Conservation (phyloP, 2,113 vertebrate species). For the Perca flavescens region DNA sequence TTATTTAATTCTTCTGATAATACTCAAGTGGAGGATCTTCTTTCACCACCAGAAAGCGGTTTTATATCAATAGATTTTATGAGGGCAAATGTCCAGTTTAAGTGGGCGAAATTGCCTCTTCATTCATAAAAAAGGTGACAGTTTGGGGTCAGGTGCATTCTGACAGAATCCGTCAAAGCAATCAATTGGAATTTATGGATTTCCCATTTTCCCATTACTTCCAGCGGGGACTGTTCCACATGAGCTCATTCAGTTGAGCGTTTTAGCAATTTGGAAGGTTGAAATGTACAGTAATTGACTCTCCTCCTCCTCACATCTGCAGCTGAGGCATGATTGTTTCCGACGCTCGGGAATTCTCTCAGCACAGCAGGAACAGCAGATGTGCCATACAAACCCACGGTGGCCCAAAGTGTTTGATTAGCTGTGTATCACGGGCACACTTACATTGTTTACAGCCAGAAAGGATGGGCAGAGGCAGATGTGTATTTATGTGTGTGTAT, state of each 20-base stretch:
- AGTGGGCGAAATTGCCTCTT: constrained; percentile 16
- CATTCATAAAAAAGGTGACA: constrained; percentile 11
- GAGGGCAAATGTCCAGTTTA: not conserved
- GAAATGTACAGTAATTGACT: constrained; percentile 55
- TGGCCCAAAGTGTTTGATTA: constrained; percentile 42
- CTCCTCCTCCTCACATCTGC: constrained; percentile 32
- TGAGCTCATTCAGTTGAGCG: constrained; percentile 28
- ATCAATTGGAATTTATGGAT: constrained; percentile 41
- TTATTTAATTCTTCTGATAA: too few relatives aligned
- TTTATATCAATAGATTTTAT: not conserved
- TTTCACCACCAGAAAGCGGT: too few relatives aligned
- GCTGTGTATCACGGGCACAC: constrained; percentile 3
- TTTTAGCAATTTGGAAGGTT: constrained; percentile 20
- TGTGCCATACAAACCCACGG: constrained; percentile 34
- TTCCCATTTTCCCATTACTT: constrained; percentile 40
- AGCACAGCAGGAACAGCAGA: constrained; percentile 41
- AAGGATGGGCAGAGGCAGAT: not conserved
- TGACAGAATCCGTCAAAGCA: constrained; percentile 25
- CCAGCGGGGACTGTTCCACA: constrained; percentile 19
- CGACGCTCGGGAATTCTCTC: constrained; percentile 19
- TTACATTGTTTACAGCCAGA: constrained; percentile 17
- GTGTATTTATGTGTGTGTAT: constrained; percentile 18
- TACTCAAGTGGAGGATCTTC: too few relatives aligned
- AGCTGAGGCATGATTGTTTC: constrained; percentile 45
- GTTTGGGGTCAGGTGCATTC: constrained; percentile 18